Evolutionary conservation across 2,888 invertebrate species (phyloP), one percentile per base, ranked within the genome.

Genomic region (Halocaridina rubra): DNA sequence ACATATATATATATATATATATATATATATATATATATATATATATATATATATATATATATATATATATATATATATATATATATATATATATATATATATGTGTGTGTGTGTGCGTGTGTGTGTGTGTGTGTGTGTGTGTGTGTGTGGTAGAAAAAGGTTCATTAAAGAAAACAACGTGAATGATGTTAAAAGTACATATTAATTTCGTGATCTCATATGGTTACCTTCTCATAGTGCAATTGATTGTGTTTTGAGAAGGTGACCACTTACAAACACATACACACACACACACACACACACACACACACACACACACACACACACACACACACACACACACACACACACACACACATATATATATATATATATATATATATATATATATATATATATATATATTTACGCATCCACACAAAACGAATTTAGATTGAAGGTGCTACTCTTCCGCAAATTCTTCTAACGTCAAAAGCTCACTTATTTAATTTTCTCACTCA

Each of bases 281-380:
- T 61, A 61, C n/a, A 61, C 61, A 61, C 61, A 61, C 61, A 61
- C 61, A 61, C 10, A 61, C 61, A 61, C 61, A 61, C 61, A 61
- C 61, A 61, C 61, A 10, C n/a, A 61, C 61, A 61, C 61, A 61
- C 61, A 61, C 61, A 61, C 61, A 61, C 61, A 61, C 61, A 61
- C 61, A 61, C 61, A 61, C 61, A 61, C 61, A 61, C n/a, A 61
- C n/a, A 61, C n/a, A 61, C n/a, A 61, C n/a, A 61, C n/a, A 61
- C n/a, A 61, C n/a, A 61, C n/a, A 61, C n/a, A 61, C 7, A 10
- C n/a, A 61, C n/a, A 61, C n/a, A 61, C n/a, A 61, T 22, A 61
- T 22, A 61, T 22, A 61, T 22, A 61, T 22, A 61, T 22, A 61
- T 22, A 61, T 22, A 10, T 22, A 61, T 22, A 61, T 22, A 61